Conservation (phyloP, 1,140 invertebrate genomes). For the Batillaria attramentaria region DNA sequence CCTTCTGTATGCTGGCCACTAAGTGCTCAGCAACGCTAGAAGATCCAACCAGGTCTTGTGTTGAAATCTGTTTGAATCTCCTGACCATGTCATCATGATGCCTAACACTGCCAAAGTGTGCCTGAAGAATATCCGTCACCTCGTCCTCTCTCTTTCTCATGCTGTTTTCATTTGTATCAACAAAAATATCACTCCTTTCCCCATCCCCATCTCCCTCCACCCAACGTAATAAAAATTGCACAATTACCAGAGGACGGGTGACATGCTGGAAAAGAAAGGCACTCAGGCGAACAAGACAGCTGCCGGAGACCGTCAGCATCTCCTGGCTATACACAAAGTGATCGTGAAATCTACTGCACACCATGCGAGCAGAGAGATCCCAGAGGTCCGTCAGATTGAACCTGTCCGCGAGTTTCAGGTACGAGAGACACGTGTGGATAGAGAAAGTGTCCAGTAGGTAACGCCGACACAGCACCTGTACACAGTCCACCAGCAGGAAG, state of each 20-base stretch:
- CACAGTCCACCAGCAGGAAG: conserved; percentile 33
- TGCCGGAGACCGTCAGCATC: conserved; percentile 13
- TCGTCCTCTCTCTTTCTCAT: not conserved
- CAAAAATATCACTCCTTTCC: not conserved
- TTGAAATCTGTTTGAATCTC: too few relatives aligned
- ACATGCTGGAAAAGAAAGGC: conserved; percentile 2
- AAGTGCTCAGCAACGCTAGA: too few relatives aligned
- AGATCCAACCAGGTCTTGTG: too few relatives aligned
- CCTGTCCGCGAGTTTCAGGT: conserved; percentile 26
- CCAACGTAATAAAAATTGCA: conserved; percentile 8
- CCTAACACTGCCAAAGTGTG: not conserved
- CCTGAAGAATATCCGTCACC: not conserved
- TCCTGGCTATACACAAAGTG: conserved; percentile 32
- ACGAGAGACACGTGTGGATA: conserved; percentile 25
- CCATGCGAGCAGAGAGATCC: not conserved
- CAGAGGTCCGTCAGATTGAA: conserved; percentile 16
- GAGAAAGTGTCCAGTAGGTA: conserved; percentile 23
- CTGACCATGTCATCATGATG: not conserved
- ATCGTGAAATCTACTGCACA: conserved; percentile 36
- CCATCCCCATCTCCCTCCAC: not conserved
- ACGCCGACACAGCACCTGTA: conserved; percentile 19
- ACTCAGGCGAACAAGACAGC: conserved; percentile 15
- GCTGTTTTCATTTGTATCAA: not conserved
- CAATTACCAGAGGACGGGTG: not conserved
- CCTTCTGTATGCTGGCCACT: too few relatives aligned